These are phyloP conservation scores for Dryobota labecula DNA, from an alignment of 2,888 invertebrate genomes.

Conservation along the genomic window DNA sequence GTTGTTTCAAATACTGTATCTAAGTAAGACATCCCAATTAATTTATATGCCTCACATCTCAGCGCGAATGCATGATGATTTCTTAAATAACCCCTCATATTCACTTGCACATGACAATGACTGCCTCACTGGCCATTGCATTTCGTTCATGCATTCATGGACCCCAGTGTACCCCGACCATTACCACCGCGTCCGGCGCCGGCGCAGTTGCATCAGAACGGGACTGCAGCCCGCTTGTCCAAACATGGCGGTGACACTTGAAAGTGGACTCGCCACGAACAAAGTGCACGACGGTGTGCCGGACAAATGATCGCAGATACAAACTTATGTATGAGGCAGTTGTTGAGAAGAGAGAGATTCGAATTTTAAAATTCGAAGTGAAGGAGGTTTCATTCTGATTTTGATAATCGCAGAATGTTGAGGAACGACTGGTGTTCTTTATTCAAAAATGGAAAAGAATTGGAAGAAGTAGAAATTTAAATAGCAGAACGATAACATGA, in stretches of 20 bases:
- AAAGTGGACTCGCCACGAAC: constrained; percentile 60
- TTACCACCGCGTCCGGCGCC: constrained; percentile 56
- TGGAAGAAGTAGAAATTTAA: neutral
- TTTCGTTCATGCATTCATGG: too few species aligned
- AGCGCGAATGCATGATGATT: neutral
- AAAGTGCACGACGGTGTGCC: constrained; percentile 38
- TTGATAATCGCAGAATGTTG: neutral
- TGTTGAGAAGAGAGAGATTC: neutral
- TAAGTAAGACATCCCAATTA: neutral
- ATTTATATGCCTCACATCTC: neutral
- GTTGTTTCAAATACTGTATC: constrained; percentile 3
- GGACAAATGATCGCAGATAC: constrained; percentile 58
- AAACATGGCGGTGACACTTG: constrained; percentile 71
- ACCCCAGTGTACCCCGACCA: constrained; percentile 41
- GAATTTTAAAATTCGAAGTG: neutral
- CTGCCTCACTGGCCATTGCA: neutral
- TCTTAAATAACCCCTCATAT: neutral
- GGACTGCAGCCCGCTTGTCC: constrained; percentile 73
- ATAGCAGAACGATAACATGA: neutral
- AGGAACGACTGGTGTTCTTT: neutral
- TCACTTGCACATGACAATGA: neutral
- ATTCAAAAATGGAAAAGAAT: neutral
- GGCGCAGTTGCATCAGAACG: constrained; percentile 73
- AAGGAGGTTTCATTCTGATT: neutral
- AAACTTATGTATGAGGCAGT: constrained; percentile 12